Evolutionary conservation across 2,888 invertebrate genomes (phyloP), one percentile per base, ranked within the genome.

Genomic region (Ctenicera cuprea): DNA sequence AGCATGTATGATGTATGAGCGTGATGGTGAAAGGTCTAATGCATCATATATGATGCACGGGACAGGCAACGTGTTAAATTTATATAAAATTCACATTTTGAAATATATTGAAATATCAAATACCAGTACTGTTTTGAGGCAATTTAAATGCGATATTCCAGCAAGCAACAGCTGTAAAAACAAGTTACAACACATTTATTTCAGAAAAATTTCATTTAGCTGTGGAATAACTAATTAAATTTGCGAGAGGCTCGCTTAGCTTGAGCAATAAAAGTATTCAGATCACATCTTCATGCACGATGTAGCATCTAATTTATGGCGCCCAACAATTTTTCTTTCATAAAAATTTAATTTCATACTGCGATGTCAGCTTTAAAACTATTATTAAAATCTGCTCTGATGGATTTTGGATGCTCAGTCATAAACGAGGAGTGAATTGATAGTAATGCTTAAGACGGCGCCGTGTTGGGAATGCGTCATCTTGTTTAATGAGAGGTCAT

Each of bases 391-490:
- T 63, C 16, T 14, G 7, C 20, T 22, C 22, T 63, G 45, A 63
- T 63, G 45, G 63, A 63, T 62, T 62, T 62, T 62, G 12, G 43
- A 22, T 45, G 48, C 30, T 43, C 14, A 11, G 9, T 63, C 26
- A 16, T 33, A 45, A 63, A 63, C 45, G 38, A 59, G 43, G 63
- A 43, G 26, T 26, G 63, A 63, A 45, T 63, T 38, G 61, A 45
- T 63, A 45, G 63, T 45, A 30, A 45, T 18, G 63, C 30, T 30
- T 30, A 61, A 63, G 45, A 63, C 45, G 30, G 45, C 48, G 45
- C 30, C 48, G 30, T 30, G 63, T 12, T 30, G 5, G 9, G 41
- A 41, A n/a, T 41, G 37, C 57, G 57, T 57, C 57, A 57, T 57
- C 12, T 26, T 26, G 54, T 11, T 30, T 57, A 57, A 57, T 57